Percentiles rank a stretch among this genome's conserved stretches.
Evolutionary conservation across 2,113 vertebrate species (phyloP).

Genomic region (Taurulus bubalis): DNA sequence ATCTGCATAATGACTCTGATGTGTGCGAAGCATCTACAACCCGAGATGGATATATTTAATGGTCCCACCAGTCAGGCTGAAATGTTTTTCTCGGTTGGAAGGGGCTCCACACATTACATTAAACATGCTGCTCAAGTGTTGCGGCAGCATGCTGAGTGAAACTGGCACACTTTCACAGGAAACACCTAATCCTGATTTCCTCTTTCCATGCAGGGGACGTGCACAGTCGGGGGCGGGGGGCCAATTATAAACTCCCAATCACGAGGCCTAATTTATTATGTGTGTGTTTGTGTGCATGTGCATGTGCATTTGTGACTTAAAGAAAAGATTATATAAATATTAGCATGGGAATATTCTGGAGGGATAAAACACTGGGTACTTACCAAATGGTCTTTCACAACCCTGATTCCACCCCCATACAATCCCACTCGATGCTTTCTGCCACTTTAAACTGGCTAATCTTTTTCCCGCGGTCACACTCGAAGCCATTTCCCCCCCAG

Average conservation of each 20-base stretch:
- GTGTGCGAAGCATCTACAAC: slow-evolving; percentile 29
- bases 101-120: slow-evolving; percentile 41
- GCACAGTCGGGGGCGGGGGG: slow-evolving; percentile 53
- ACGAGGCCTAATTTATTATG: slow-evolving; percentile 86
- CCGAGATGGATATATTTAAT: slow-evolving; percentile 45
- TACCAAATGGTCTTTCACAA: slow-evolving; percentile 43
- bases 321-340: slow-evolving; percentile 34
- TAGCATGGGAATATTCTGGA: slow-evolving; percentile 38
- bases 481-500: slow-evolving; percentile 65
- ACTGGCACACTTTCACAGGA: slow-evolving; percentile 70
- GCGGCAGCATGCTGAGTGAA: slow-evolving; percentile 48
- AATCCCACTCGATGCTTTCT: slow-evolving; percentile 66
- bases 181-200: slow-evolving; percentile 75
- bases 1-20: slow-evolving; percentile 26
- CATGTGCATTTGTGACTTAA: slow-evolving; percentile 23
- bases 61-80: slow-evolving; percentile 29
- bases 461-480: slow-evolving; percentile 81
- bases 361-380: slow-evolving; percentile 31
- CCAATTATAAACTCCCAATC: slow-evolving; percentile 86
- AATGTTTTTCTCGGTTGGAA: slow-evolving; percentile 27
- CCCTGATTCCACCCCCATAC: slow-evolving; percentile 62
- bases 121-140: slow-evolving; percentile 52
- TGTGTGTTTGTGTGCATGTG: slow-evolving; percentile 8
- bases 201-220: slow-evolving; percentile 59
- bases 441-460: slow-evolving; percentile 78